Evolutionary conservation across 2,113 vertebrate genomes (phyloP), one percentile per base, ranked within the genome.

Genomic region (Neolamprologus fasciatus): DNA sequence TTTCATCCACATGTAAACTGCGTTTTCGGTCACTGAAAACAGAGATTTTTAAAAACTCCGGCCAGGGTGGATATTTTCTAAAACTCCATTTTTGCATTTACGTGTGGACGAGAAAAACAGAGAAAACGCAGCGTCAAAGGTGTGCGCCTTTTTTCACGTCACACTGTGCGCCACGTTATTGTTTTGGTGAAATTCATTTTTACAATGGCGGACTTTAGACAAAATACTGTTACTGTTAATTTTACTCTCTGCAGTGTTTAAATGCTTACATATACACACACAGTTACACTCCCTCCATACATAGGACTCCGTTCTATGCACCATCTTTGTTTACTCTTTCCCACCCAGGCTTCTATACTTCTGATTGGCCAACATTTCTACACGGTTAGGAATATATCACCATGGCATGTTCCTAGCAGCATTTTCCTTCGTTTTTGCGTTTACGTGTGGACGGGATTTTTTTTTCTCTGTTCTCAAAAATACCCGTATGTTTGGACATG

Each of bases 31-130:
- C 14, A 61, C 57, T 31, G 57, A 61, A 58, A 58, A 31, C 3
- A 0, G 8, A 31, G 26, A 4, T 58, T 58, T 58, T 31, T 58
- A 31, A 58, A 31, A 58, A 31, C 26, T 31, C 26, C 57, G 0
- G 14, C 57, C 57, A 58, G 57, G 8, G 26, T 58, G 57, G 26
- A 58, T 31, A 31, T 31, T 58, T 58, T 58, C 26, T 17, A 58
- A 58, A 58, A 31, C 57, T 58, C 26, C 1, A 6, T 31, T 58
- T 58, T 58, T 58, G 57, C 26, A 58, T 58, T 58, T 58, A 58
- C 14, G 3, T 31, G 57, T 31, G 26, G 26, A 58, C 14, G 5
- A 58, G 14, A 0, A 58, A 58, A 31, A 31, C 57, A 6, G 26
- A 57, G 13, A 6, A 58, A 58, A 31, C 14, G 1, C 26, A 58